These are phyloP conservation scores for Sardinella longiceps DNA, from an alignment of 2,797 vertebrate genomes.

Conservation along the genomic window DNA sequence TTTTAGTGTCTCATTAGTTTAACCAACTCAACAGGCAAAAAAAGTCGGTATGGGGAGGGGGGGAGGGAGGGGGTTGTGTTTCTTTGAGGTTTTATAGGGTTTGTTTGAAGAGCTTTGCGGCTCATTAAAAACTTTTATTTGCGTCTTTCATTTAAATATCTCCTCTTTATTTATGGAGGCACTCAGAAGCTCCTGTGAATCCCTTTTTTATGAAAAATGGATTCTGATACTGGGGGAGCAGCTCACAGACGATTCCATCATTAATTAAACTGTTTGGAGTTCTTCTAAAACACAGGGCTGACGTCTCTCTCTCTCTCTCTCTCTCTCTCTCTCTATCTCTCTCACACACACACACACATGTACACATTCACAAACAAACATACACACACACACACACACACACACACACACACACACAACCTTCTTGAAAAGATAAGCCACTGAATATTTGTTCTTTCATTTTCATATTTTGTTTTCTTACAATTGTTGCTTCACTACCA, in stretches of 20 bases:
- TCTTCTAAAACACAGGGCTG: slow-evolving; percentile 49
- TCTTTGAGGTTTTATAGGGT: slow-evolving; percentile 34
- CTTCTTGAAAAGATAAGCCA: slow-evolving; percentile 50
- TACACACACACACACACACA: background rate
- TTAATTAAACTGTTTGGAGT: slow-evolving; percentile 49
- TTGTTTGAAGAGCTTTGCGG: slow-evolving; percentile 46
- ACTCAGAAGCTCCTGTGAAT: slow-evolving; percentile 39
- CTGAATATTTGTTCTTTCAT: slow-evolving; percentile 41
- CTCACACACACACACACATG: background rate
- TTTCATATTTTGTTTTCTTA: background rate
- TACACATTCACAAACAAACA: background rate
- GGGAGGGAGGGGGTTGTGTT: slow-evolving; percentile 1
- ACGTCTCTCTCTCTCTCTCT: slow-evolving; percentile 9
- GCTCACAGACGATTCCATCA: slow-evolving; percentile 51
- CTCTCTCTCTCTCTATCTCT: background rate
- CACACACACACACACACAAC: slow-evolving; percentile 26
- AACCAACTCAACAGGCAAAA: slow-evolving; percentile 25
- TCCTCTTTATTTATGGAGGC: slow-evolving; percentile 47
- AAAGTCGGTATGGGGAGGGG: background rate
- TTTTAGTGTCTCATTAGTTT: slow-evolving; percentile 39
- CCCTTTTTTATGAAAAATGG: slow-evolving; percentile 49
- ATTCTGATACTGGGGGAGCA: slow-evolving; percentile 48
- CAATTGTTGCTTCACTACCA: slow-evolving; percentile 8
- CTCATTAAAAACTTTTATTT: slow-evolving; percentile 53
- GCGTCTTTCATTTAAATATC: slow-evolving; percentile 46